These are phyloP conservation scores for Corythornis madagascariensis DNA, from an alignment of 2,113 vertebrate species.

Conservation along the genomic window DNA sequence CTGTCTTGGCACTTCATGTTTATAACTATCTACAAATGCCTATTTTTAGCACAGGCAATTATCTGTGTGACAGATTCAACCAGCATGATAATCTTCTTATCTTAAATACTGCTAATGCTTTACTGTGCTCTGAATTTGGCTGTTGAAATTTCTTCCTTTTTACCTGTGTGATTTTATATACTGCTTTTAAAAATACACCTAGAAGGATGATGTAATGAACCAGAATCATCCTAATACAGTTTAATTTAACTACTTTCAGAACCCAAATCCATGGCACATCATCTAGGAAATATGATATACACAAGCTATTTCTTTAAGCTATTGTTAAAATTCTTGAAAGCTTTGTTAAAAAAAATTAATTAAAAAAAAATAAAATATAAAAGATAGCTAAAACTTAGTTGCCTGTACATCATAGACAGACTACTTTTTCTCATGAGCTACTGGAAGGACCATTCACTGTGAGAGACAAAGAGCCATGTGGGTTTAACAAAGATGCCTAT, in stretches of 20 bases:
- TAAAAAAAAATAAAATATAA: background rate
- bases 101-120: slow-evolving; percentile 10
- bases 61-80: slow-evolving; percentile 30
- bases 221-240: background rate
- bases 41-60: slow-evolving; percentile 48
- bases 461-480: slow-evolving; percentile 4
- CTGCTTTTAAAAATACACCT: background rate
- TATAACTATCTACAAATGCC: background rate
- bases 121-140: background rate
- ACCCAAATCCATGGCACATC: background rate
- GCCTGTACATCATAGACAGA: background rate
- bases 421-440: background rate
- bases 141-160: slow-evolving; percentile 10
- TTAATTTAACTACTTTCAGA: background rate
- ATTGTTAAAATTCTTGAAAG: background rate
- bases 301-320: background rate
- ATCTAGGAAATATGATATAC: background rate
- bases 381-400: background rate
- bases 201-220: background rate
- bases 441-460: background rate
- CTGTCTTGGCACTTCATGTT: background rate
- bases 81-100: slow-evolving; percentile 20
- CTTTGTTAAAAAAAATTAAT: slow-evolving; percentile 19
- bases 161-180: background rate
- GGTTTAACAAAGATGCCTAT: slow-evolving; percentile 9